A percentile compares a stretch with the other conserved stretches of the same genome.
Evolutionary conservation across 2,888 invertebrate species (phyloP).

Genomic region (Aphidius colemani): DNA sequence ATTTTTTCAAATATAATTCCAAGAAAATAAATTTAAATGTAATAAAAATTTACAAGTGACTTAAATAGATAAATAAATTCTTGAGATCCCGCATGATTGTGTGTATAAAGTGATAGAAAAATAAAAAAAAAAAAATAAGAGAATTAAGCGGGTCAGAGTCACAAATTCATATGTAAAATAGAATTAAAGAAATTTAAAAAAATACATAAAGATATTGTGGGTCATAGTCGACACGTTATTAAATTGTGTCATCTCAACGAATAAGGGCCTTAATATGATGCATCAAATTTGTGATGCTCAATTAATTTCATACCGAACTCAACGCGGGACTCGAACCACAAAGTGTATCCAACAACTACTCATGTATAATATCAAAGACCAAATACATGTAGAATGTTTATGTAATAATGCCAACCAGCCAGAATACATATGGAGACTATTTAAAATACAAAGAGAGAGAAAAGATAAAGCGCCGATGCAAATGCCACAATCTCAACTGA

Average conservation of each 20-base stretch:
- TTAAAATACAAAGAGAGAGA: not conserved
- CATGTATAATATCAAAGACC: slow-evolving; percentile 41
- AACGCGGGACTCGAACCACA: not conserved
- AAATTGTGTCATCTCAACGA: slow-evolving; percentile 58
- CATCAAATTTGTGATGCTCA: slow-evolving; percentile 59
- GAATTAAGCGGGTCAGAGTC: not conserved
- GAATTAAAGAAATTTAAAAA: not conserved
- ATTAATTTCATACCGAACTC: slow-evolving; percentile 49
- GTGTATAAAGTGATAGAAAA: not conserved
- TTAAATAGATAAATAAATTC: too few relatives aligned
- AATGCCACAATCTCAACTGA: slow-evolving; percentile 48
- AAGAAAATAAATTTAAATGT: slow-evolving; percentile 8
- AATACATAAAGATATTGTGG: too few relatives aligned
- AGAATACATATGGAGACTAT: not conserved
- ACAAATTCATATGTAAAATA: slow-evolving; percentile 1
- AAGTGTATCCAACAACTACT: not conserved
- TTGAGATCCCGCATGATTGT: slow-evolving; percentile 4
- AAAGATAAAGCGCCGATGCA: slow-evolving; percentile 41
- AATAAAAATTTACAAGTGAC: not conserved
- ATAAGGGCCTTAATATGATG: slow-evolving; percentile 55
- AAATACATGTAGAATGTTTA: slow-evolving; percentile 27
- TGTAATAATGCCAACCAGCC: slow-evolving; percentile 33
- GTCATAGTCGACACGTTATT: slow-evolving; percentile 42
- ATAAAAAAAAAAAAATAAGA: not conserved
- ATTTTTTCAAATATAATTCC: slow-evolving; percentile 11